phyloP scores from a whole-genome alignment of 2,113 vertebrate species.

The Oreochromis spilurus region DNA sequence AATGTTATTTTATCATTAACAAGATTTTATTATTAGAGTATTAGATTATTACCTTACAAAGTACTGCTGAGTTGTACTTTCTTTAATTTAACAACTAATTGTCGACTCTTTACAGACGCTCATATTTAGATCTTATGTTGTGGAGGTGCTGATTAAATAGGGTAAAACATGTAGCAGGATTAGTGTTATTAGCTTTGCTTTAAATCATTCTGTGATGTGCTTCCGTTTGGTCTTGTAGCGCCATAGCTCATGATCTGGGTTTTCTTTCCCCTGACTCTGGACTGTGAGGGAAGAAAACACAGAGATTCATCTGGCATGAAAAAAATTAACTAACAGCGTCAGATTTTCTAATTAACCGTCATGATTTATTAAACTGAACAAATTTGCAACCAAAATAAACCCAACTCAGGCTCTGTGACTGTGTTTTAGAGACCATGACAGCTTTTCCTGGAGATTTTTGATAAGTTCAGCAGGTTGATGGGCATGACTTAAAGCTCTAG shows the following conservation, averaged over 20 bases:
- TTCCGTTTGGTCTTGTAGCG: not conserved
- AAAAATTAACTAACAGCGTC: fast-evolving
- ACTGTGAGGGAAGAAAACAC: not conserved
- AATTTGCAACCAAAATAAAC: no score
- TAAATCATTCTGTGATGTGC: not conserved
- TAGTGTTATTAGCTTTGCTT: not conserved
- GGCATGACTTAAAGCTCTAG: not conserved
- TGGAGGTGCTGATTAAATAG: not conserved
- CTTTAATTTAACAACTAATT: not conserved
- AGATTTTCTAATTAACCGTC: not conserved
- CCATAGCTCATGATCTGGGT: not conserved
- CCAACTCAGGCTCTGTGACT: not conserved
- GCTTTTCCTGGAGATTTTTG: not conserved
- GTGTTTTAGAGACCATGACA: not conserved
- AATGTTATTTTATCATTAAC: not conserved
- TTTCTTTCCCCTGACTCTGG: not conserved
- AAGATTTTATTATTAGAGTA: not conserved
- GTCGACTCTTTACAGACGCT: not conserved
- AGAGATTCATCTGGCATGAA: not conserved
- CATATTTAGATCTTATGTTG: not conserved
- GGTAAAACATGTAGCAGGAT: not conserved
- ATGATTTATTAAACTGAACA: not conserved
- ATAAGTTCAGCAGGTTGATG: not conserved
- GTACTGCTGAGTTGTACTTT: not conserved
- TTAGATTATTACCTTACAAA: not conserved